Evolutionary conservation across 1,140 invertebrate genomes (phyloP), one percentile per base, ranked within the genome.

Genomic region (Hestina assimilis): DNA sequence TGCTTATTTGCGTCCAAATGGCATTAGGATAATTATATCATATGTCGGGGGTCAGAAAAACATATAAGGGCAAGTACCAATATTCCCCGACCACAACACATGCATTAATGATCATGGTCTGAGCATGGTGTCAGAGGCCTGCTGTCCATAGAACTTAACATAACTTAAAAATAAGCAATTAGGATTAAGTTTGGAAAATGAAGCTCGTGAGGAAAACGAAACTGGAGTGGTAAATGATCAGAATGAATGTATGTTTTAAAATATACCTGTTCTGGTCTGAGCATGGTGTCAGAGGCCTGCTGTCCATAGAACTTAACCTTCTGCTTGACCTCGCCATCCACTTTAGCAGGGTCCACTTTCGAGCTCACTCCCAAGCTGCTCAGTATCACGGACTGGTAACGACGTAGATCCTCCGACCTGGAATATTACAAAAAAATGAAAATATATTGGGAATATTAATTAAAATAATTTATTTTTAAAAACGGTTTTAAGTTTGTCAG

Each of bases 221-320:
- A 47, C 3, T 29, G n/a, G 7, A 43, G 23, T 42, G 1, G 6
- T 43, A 24, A n/a, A n/a, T 3, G 4, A 5, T 28, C 33, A 35
- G 12, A 14, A 5, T 7, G 11, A 35, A 35, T 14, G 9, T 15
- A 20, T 4, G 8, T 12, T 23, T 33, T 48, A 35, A 48, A n/a
- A 56, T 26, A 42, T 42, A 89, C 89, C 89, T 94, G 93, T 73
- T 98, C 97, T 0, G 93, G 91, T 28, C 93, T 92, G 3, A 98
- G 88, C 72, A 97, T 92, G 26, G 95, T 93, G 62, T 96, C 93
- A 12, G 90, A 92, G 0, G 94, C 95, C 79, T 96, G 94, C 55
- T 93, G 92, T 3, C 95, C 95, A 82, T 96, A 97, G 66, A 94
- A 94, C 81, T 95, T 95, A 20, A 93, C 90, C 74, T 94, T 94